Percentiles rank a stretch among this genome's conserved stretches.
Evolutionary conservation across 1,140 invertebrate species (phyloP).

Genomic region (Heliothis virescens): DNA sequence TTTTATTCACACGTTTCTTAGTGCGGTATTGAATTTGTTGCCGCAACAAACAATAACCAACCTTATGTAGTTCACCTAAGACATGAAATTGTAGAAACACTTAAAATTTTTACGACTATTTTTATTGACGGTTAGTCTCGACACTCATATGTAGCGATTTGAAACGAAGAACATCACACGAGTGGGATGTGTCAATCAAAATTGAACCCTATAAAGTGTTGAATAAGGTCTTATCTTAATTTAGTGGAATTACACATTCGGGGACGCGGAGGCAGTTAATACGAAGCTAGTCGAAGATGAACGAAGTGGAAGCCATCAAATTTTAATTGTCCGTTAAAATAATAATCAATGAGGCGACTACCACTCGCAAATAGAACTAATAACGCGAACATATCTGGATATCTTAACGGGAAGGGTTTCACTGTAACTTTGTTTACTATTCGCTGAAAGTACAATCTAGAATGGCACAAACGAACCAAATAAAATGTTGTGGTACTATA

Average conservation of each 20-base stretch:
- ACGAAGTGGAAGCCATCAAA: slow-evolving; percentile 83
- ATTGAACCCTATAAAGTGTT: slow-evolving; percentile 55
- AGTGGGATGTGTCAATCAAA: slow-evolving; percentile 48
- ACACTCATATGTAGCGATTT: slow-evolving; percentile 69
- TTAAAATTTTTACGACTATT: slow-evolving; percentile 81
- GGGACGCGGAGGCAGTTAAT: slow-evolving; percentile 57
- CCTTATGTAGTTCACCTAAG: slow-evolving; percentile 62
- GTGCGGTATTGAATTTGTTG: slow-evolving; percentile 53
- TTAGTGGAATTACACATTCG: slow-evolving; percentile 44
- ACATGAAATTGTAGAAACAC: slow-evolving; percentile 62
- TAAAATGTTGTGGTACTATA: background rate
- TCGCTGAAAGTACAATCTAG: background rate
- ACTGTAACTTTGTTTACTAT: slow-evolving; percentile 11
- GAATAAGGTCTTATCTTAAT: slow-evolving; percentile 56
- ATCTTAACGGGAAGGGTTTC: slow-evolving; percentile 42
- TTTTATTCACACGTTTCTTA: slow-evolving; percentile 83
- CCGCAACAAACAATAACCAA: slow-evolving; percentile 49
- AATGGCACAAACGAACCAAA: background rate
- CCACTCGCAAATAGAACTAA: slow-evolving; percentile 69
- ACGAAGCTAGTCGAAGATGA: slow-evolving; percentile 80
- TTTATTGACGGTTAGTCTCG: slow-evolving; percentile 84
- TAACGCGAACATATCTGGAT: slow-evolving; percentile 56
- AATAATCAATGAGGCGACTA: slow-evolving; percentile 84
- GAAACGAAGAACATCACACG: slow-evolving; percentile 46
- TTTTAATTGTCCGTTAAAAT: slow-evolving; percentile 85